Evolutionary conservation across 2,797 vertebrate genomes (phyloP).

Genomic region (Myoxocephalus aenaeus): DNA sequence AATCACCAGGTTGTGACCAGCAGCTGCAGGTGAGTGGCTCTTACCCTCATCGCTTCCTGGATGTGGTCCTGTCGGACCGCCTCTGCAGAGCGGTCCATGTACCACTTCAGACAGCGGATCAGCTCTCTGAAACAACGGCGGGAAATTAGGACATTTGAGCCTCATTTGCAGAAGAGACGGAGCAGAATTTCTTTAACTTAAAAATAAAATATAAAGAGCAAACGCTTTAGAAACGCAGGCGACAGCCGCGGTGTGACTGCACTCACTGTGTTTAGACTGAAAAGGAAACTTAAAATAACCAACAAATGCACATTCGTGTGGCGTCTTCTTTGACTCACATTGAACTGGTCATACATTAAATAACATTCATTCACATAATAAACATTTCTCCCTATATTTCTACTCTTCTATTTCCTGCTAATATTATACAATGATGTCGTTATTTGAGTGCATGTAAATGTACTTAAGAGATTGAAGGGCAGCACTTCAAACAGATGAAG

Average conservation of each 20-base stretch:
- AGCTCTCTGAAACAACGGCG: slow-evolving; percentile 87
- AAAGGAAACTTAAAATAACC: neutral
- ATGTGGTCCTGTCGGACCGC: slow-evolving; percentile 96
- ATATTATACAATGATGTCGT: neutral
- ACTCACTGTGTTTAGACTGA: too few species aligned
- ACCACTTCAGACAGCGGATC: slow-evolving; percentile 98
- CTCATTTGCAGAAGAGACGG: neutral
- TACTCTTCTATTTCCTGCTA: neutral
- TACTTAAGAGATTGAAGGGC: neutral
- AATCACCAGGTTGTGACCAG: too few species aligned
- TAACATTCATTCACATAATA: neutral
- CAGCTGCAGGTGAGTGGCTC: neutral
- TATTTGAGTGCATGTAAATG: neutral
- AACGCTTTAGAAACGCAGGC: too few species aligned
- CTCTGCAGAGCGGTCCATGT: slow-evolving; percentile 98
- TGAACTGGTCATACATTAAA: neutral
- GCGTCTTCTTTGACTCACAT: neutral
- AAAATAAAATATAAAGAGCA: too few species aligned
- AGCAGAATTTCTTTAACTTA: neutral
- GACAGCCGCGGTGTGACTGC: too few species aligned
- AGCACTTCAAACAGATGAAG: neutral
- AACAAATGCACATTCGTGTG: neutral
- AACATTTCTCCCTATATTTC: neutral
- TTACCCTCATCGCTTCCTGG: slow-evolving; percentile 97
- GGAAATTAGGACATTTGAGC: neutral